phyloP scores from a whole-genome alignment of 2,113 vertebrate genomes.

The Melanerpes aurifrons region DNA sequence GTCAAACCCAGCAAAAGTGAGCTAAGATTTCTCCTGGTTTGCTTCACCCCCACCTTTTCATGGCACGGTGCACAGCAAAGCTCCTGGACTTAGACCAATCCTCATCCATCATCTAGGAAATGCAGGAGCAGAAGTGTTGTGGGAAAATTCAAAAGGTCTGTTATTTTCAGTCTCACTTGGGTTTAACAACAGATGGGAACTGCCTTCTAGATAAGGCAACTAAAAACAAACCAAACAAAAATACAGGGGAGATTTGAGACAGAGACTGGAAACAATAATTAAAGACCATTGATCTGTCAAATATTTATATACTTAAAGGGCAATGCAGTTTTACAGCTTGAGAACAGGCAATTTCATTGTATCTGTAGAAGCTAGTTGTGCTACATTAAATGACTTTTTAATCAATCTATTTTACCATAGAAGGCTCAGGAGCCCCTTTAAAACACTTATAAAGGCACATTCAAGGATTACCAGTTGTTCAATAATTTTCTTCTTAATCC shows the following conservation, averaged over 20 bases:
- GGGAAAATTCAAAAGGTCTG: conserved; percentile 22
- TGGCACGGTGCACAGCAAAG: background rate
- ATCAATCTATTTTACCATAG: background rate
- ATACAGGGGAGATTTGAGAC: background rate
- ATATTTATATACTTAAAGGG: background rate
- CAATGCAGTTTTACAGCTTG: background rate
- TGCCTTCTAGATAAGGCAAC: background rate
- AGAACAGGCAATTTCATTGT: background rate
- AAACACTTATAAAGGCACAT: background rate
- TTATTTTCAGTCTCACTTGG: background rate
- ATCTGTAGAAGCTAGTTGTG: background rate
- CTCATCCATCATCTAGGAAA: conserved; percentile 43
- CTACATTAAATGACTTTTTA: background rate
- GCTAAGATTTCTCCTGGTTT: conserved; percentile 9
- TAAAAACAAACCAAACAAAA: background rate
- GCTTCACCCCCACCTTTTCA: conserved; percentile 42
- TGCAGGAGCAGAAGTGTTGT: conserved; percentile 10
- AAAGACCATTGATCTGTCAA: background rate
- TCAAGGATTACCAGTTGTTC: background rate
- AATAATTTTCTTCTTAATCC: background rate
- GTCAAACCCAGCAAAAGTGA: conserved; percentile 2
- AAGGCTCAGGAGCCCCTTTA: background rate
- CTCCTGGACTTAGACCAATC: conserved; percentile 15
- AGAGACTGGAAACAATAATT: conserved; percentile 1
- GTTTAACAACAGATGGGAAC: background rate